phyloP scores from a whole-genome alignment of 2,113 vertebrate genomes.

The Proterorhinus semilunaris region DNA sequence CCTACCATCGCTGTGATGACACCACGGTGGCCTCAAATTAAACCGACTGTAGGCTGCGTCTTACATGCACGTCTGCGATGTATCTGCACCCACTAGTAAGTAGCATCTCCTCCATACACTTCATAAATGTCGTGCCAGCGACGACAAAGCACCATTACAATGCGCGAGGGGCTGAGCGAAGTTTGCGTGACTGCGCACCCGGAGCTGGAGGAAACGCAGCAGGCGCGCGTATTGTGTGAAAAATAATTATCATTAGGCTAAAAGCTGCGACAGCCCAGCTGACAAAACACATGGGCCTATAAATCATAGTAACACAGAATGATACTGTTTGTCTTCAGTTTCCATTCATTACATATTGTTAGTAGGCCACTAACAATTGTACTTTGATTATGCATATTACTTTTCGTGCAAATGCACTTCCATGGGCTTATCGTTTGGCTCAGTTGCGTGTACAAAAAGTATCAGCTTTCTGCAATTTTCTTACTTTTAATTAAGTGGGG shows the following conservation, averaged over 20 bases:
- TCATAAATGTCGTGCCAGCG: neutral
- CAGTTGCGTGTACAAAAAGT: neutral
- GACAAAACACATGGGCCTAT: neutral
- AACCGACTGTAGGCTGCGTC: slow-evolving; percentile 45
- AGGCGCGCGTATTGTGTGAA: slow-evolving; percentile 20
- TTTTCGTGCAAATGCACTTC: too few relatives aligned
- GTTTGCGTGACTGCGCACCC: slow-evolving; percentile 52
- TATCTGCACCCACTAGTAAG: slow-evolving; percentile 64
- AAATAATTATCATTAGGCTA: slow-evolving; percentile 7
- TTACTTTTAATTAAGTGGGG: slow-evolving; percentile 5
- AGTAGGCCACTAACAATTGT: too few relatives aligned
- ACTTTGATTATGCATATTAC: too few relatives aligned
- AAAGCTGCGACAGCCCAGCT: neutral
- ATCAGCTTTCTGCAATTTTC: neutral
- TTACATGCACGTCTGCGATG: slow-evolving; percentile 52
- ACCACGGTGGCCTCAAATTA: slow-evolving; percentile 37
- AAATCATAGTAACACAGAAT: neutral
- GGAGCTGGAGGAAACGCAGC: slow-evolving; percentile 34
- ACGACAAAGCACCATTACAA: neutral
- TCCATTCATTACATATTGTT: too few relatives aligned
- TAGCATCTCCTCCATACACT: slow-evolving; percentile 15
- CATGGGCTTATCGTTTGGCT: neutral
- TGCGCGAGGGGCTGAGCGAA: slow-evolving; percentile 19
- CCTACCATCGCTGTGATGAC: slow-evolving; percentile 29
- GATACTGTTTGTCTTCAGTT: neutral